Conservation (phyloP, 2,797 vertebrate species). For the Cyclura pinguis region DNA sequence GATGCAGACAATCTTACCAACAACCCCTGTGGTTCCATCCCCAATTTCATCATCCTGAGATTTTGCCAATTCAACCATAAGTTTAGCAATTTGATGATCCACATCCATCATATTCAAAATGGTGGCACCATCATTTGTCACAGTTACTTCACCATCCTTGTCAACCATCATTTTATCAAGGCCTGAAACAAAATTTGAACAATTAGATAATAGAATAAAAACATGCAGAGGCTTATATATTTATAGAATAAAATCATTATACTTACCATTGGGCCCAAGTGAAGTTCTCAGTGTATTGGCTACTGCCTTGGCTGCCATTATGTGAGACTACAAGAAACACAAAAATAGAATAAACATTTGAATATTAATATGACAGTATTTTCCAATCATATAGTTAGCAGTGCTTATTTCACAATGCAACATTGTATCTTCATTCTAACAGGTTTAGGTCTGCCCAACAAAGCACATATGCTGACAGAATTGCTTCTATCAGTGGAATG, state of each 20-base stretch:
- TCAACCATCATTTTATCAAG: conserved; percentile 99
- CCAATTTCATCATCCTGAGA: conserved; percentile 99
- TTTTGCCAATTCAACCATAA: conserved; percentile 99
- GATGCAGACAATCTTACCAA: conserved; percentile 82
- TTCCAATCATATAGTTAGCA: too few relatives aligned
- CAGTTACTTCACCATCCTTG: conserved; percentile 95
- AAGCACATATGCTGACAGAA: not conserved
- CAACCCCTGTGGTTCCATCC: conserved; percentile 98
- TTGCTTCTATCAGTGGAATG: not conserved
- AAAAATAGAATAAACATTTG: conserved; percentile 4
- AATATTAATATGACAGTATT: fast-evolving
- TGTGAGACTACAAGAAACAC: conserved; percentile 90
- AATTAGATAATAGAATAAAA: not conserved
- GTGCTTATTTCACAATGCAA: not conserved
- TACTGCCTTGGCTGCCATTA: conserved; percentile 98
- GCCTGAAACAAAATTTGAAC: conserved; percentile 77
- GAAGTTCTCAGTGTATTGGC: conserved; percentile 96
- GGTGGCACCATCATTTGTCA: conserved; percentile 98
- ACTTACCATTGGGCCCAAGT: conserved; percentile 94
- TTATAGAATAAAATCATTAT: not conserved
- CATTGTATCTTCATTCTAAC: not conserved
- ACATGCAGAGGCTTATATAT: fast-evolving
- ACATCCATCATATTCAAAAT: conserved; percentile 99
- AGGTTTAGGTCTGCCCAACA: not conserved
- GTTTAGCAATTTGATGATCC: conserved; percentile 97